Conservation (phyloP, 1,140 invertebrate species). For the Sinonovacula constricta region DNA sequence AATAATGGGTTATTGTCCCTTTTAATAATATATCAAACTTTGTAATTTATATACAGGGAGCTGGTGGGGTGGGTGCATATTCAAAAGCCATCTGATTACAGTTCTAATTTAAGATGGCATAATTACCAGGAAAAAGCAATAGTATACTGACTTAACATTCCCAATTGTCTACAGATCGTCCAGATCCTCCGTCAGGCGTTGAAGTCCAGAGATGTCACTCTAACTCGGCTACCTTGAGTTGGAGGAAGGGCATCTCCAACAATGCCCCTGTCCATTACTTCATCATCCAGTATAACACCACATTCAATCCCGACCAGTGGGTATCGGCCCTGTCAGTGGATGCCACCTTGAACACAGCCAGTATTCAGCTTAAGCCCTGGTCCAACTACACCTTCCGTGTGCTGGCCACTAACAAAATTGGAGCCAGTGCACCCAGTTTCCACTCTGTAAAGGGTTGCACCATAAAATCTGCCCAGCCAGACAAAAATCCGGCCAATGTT, state of each 20-base stretch:
- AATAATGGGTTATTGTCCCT: too few species aligned
- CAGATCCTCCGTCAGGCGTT: slow-evolving; percentile 89
- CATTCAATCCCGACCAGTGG: slow-evolving; percentile 96
- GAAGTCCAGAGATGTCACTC: slow-evolving; percentile 80
- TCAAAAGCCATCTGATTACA: neutral
- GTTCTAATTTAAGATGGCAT: too few species aligned
- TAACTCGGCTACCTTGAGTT: slow-evolving; percentile 84
- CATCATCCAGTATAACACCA: slow-evolving; percentile 96
- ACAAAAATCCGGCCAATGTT: slow-evolving; percentile 97
- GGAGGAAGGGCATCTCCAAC: slow-evolving; percentile 90
- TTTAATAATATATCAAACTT: too few species aligned
- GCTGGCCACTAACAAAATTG: slow-evolving; percentile 95
- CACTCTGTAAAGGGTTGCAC: slow-evolving; percentile 77
- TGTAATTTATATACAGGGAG: neutral
- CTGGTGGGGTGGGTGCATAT: neutral
- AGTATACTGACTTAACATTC: too few species aligned
- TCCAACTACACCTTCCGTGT: slow-evolving; percentile 98
- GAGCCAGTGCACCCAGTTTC: slow-evolving; percentile 78
- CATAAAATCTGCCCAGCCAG: slow-evolving; percentile 87
- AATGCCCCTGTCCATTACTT: slow-evolving; percentile 95
- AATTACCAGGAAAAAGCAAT: too few species aligned
- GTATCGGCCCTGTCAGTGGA: slow-evolving; percentile 58
- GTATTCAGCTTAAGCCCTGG: slow-evolving; percentile 83
- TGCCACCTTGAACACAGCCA: slow-evolving; percentile 57
- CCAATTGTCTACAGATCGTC: slow-evolving; percentile 87